These are phyloP conservation scores for Sebastes alutus DNA, from an alignment of 2,797 vertebrate genomes.

Conservation along the genomic window DNA sequence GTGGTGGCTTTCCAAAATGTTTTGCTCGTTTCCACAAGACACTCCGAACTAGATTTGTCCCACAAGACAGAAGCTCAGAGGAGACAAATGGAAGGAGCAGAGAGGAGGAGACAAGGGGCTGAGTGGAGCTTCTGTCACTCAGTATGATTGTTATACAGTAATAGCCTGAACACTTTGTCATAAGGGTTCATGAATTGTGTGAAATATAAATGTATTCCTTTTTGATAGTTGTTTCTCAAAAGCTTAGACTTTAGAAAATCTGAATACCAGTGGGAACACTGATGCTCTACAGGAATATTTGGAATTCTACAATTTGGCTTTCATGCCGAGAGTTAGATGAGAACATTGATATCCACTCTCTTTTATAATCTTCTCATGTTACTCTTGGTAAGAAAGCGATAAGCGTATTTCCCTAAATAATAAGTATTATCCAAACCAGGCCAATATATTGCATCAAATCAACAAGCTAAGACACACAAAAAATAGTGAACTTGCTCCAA, in stretches of 20 bases:
- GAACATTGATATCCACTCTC: background rate
- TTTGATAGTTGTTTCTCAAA: background rate
- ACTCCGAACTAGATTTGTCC: background rate
- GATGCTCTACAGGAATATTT: background rate
- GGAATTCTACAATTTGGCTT: background rate
- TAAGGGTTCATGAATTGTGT: background rate
- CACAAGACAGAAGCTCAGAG: background rate
- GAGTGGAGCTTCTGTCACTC: slow-evolving; percentile 24
- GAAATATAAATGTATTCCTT: background rate
- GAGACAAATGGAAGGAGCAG: background rate
- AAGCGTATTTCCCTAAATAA: background rate
- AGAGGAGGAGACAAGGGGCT: slow-evolving; percentile 13
- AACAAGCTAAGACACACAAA: background rate
- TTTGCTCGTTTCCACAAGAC: slow-evolving; percentile 13
- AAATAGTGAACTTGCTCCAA: background rate
- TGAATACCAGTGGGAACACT: background rate
- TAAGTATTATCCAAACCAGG: background rate
- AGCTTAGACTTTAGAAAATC: background rate
- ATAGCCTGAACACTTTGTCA: background rate
- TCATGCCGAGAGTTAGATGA: background rate
- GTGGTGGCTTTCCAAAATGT: slow-evolving; percentile 11
- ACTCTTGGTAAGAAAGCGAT: background rate
- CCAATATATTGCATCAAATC: background rate
- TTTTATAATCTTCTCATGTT: background rate
- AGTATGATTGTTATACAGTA: background rate